A percentile compares a stretch with the other conserved stretches of the same genome.
Conservation (phyloP, 2,888 invertebrate genomes). For the Scrobipalpa costella region DNA sequence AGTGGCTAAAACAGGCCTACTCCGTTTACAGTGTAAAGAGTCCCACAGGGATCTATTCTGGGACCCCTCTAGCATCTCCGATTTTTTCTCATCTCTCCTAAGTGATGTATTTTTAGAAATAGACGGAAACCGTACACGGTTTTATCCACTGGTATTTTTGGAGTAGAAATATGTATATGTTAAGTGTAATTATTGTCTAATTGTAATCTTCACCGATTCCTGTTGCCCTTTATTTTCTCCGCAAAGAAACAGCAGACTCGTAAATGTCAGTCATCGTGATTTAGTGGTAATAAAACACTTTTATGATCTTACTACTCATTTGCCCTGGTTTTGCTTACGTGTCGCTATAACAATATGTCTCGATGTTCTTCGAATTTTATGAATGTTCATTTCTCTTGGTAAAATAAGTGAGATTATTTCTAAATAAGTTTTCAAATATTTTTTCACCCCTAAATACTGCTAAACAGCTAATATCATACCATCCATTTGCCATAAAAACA, state of each 20-base stretch:
- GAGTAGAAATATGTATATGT: conserved; percentile 17
- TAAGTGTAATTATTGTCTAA: conserved; percentile 8
- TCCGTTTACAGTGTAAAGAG: conserved; percentile 64
- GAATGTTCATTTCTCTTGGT: not conserved
- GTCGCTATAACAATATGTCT: not conserved
- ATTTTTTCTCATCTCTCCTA: conserved; percentile 55
- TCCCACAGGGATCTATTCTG: conserved; percentile 78
- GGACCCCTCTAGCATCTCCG: conserved; percentile 65
- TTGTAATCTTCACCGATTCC: conserved; percentile 12
- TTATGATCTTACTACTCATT: conserved; percentile 21
- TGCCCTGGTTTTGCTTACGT: conserved; percentile 18
- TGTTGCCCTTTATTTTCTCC: conserved; percentile 13
- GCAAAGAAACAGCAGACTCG: conserved; percentile 8
- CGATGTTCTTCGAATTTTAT: not conserved
- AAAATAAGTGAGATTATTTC: not conserved
- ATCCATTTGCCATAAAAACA: conserved; percentile 56
- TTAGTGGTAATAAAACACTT: conserved; percentile 19
- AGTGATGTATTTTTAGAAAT: conserved; percentile 77
- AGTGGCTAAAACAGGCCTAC: conserved; percentile 58
- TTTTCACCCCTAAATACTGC: not conserved
- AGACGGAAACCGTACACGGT: conserved; percentile 57
- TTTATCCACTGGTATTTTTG: conserved; percentile 44
- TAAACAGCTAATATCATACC: conserved; percentile 29
- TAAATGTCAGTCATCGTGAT: conserved; percentile 20
- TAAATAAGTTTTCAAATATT: not conserved